Conservation (phyloP, 1,140 invertebrate genomes). For the Amphibalanus amphitrite region DNA sequence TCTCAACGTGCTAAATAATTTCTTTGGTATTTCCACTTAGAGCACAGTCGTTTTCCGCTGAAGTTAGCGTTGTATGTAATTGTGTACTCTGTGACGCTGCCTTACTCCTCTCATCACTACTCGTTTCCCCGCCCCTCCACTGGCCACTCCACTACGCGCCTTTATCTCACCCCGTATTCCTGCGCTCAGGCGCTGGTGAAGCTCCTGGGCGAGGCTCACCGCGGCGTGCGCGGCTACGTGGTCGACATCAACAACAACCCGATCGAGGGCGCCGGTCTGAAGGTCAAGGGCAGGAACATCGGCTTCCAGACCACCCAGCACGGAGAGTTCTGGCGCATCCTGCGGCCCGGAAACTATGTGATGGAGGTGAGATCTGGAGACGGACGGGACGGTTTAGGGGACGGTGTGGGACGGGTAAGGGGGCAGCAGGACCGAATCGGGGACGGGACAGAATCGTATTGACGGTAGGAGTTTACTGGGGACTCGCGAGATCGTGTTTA, state of each 20-base stretch:
- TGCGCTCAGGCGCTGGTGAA: constrained; percentile 49
- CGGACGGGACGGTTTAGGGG: constrained; percentile 1
- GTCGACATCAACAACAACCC: constrained; percentile 61
- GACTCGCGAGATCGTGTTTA: neutral
- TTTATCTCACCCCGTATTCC: no score
- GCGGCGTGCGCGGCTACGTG: constrained; percentile 66
- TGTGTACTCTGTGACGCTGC: no score
- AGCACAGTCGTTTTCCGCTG: no score
- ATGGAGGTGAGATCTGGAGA: constrained; percentile 42
- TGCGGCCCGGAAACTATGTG: constrained; percentile 64
- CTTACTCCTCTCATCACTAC: no score
- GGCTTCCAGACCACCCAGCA: constrained; percentile 75
- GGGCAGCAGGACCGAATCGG: no score
- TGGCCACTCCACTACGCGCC: no score
- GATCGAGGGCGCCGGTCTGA: constrained; percentile 63
- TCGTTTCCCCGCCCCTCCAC: no score
- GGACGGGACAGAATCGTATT: no score
- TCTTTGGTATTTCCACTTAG: no score
- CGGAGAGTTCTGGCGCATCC: constrained; percentile 82
- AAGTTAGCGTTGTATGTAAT: no score
- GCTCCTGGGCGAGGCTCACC: constrained; percentile 70
- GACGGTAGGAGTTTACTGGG: neutral
- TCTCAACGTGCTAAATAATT: no score
- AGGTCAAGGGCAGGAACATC: constrained; percentile 67
- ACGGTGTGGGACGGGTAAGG: no score